Evolutionary conservation across 1,140 invertebrate genomes (phyloP).

Genomic region (Protaetia brevitarsis): DNA sequence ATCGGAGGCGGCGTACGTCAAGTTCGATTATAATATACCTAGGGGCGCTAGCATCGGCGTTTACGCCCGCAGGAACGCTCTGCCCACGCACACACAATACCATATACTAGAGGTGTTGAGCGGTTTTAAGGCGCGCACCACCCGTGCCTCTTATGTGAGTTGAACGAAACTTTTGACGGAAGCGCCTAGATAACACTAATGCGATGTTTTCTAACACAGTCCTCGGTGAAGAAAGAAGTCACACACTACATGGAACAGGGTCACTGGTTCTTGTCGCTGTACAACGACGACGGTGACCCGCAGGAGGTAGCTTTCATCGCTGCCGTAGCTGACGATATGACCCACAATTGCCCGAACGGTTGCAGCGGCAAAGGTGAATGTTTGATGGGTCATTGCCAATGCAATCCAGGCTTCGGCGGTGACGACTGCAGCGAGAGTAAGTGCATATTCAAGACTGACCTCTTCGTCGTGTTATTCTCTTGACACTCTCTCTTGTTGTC

Average conservation of each 20-base stretch:
- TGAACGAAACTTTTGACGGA: constrained; percentile 27
- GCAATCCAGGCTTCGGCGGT: constrained; percentile 96
- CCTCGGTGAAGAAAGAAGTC: constrained; percentile 87
- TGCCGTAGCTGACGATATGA: constrained; percentile 82
- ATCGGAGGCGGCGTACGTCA: constrained; percentile 87
- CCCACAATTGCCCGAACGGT: constrained; percentile 91
- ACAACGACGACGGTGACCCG: constrained; percentile 91
- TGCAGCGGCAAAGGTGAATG: constrained; percentile 97
- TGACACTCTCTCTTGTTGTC: background rate
- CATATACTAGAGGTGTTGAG: constrained; percentile 92
- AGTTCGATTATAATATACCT: constrained; percentile 91
- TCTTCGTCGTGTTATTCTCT: background rate
- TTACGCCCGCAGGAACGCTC: constrained; percentile 84
- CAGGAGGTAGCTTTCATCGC: constrained; percentile 80
- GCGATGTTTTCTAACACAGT: constrained; percentile 52
- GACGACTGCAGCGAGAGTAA: constrained; percentile 95
- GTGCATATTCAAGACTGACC: constrained; percentile 43
- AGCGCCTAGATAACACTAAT: background rate
- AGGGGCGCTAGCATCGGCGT: constrained; percentile 89
- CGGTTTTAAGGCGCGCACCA: constrained; percentile 82
- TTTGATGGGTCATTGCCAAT: constrained; percentile 90
- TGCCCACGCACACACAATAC: constrained; percentile 95
- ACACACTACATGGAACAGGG: constrained; percentile 93
- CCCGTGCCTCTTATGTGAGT: constrained; percentile 82
- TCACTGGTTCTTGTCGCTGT: constrained; percentile 92